Conservation (phyloP, 2,797 vertebrate species). For the Argya squamiceps region DNA sequence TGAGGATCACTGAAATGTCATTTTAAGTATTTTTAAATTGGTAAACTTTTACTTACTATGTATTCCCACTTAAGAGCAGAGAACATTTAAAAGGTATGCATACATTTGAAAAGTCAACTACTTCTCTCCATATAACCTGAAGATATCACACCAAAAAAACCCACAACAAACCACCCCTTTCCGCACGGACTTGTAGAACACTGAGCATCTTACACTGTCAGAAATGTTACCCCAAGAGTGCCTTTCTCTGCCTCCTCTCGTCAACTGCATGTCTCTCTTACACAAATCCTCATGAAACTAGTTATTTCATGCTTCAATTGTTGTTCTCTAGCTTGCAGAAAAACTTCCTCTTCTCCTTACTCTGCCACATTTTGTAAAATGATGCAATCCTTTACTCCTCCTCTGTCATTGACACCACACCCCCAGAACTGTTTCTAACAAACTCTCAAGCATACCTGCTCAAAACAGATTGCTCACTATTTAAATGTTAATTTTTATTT, state of each 20-base stretch:
- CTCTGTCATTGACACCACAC: background rate
- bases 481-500: background rate
- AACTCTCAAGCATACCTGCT: background rate
- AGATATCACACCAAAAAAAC: background rate
- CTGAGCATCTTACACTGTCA: background rate
- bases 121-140: background rate
- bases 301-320: background rate
- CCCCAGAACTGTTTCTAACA: background rate
- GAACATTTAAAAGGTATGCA: background rate
- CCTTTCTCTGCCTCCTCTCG: background rate
- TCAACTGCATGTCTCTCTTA: background rate
- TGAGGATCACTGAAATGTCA: background rate
- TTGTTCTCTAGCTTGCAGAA: background rate
- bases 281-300: background rate
- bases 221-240: background rate
- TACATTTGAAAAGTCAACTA: background rate
- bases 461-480: background rate
- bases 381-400: background rate
- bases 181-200: background rate
- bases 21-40: background rate
- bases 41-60: background rate
- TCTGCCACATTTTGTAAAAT: background rate
- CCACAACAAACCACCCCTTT: fast-evolving
- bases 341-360: background rate
- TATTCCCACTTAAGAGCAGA: background rate